phyloP scores from a whole-genome alignment of 2,888 invertebrate genomes.

The Agrochola lychnidis region DNA sequence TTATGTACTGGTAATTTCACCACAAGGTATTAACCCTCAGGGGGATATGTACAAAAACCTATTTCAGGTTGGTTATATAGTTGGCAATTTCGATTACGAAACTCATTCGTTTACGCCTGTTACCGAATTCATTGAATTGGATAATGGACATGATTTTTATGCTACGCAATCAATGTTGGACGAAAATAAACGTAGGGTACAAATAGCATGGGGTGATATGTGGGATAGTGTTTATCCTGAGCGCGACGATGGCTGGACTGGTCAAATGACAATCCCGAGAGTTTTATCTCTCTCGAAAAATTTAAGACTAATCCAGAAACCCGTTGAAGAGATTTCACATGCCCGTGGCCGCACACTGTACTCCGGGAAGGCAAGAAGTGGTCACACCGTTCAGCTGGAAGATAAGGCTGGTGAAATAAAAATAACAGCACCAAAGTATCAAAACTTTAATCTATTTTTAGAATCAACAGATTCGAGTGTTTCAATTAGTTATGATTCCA shows the following conservation, averaged over 20 bases:
- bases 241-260: conserved; percentile 81
- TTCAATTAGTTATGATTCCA: conserved; percentile 72
- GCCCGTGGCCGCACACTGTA: conserved; percentile 66
- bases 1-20: conserved; percentile 84
- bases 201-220: conserved; percentile 86
- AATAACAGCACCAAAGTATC: conserved; percentile 63
- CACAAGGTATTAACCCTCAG: conserved; percentile 81
- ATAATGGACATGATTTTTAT: conserved; percentile 86
- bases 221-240: conserved; percentile 85
- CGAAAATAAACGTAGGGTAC: conserved; percentile 72
- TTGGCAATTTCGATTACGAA: conserved; percentile 82
- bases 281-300: conserved; percentile 73
- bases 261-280: conserved; percentile 83
- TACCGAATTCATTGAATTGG: conserved; percentile 79
- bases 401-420: conserved; percentile 79
- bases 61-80: conserved; percentile 85
- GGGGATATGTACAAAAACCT: conserved; percentile 82
- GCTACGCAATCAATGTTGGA: conserved; percentile 84
- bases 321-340: conserved; percentile 70
- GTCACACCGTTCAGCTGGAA: conserved; percentile 57
- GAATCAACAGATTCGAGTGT: conserved; percentile 72
- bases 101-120: conserved; percentile 73
- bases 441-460: conserved; percentile 73
- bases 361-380: conserved; percentile 64
- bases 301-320: conserved; percentile 76